Evolutionary conservation across 35 echinoderm and acorn worm genomes (phyloP).

Genomic region (Stichopus chloronotus): DNA sequence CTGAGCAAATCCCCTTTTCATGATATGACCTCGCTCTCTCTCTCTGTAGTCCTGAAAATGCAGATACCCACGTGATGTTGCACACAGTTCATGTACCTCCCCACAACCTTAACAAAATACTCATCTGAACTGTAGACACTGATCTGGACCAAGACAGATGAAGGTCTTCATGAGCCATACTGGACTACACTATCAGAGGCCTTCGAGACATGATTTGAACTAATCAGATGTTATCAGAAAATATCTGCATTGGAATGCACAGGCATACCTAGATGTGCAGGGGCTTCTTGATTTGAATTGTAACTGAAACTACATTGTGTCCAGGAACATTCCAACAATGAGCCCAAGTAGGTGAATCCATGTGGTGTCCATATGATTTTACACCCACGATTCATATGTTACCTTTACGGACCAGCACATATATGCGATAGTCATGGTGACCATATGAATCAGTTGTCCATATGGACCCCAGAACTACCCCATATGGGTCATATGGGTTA

Average conservation of each 20-base stretch:
- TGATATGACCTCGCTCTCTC: neutral
- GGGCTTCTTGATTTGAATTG: neutral
- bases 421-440: no score
- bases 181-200: constrained; percentile 41
- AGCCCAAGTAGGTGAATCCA: neutral
- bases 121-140: neutral
- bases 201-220: neutral
- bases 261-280: constrained; percentile 7
- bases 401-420: no score
- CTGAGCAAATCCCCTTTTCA: neutral
- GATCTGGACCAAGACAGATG: constrained; percentile 16
- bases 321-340: neutral
- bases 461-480: no score
- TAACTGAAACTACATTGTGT: no score
- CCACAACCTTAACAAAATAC: neutral
- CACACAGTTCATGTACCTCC: neutral
- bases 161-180: neutral
- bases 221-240: neutral
- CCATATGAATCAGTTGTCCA: no score
- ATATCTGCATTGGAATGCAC: constrained; percentile 1
- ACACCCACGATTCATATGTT: no score
- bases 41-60: neutral
- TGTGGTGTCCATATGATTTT: neutral
- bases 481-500: neutral
- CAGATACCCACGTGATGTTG: constrained; percentile 46